Conservation (phyloP, 2,113 vertebrate genomes). For the Elgaria multicarinata region DNA sequence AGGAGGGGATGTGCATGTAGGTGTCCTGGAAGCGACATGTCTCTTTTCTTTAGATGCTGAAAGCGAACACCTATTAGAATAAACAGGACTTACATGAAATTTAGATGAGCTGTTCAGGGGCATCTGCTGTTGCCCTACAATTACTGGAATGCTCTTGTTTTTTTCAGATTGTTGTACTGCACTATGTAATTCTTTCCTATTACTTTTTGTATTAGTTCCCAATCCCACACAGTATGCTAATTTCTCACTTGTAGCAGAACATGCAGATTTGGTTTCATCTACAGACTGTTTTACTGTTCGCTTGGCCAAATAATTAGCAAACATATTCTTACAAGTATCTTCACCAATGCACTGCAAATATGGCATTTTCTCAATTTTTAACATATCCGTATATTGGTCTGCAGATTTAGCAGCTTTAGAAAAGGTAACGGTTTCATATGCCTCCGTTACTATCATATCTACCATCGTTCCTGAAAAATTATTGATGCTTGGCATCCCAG, state of each 20-base stretch:
- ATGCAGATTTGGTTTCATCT: constrained; percentile 69
- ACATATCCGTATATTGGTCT: constrained; percentile 79
- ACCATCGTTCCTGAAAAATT: constrained; percentile 89
- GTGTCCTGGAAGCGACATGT: constrained; percentile 28
- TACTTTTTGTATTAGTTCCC: background rate
- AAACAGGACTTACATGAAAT: constrained; percentile 57
- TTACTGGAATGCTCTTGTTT: constrained; percentile 56
- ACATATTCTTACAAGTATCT: constrained; percentile 60
- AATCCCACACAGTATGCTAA: constrained; percentile 29
- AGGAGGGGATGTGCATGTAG: constrained; percentile 39
- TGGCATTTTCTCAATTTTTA: constrained; percentile 72
- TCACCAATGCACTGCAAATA: constrained; percentile 51
- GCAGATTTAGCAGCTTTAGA: constrained; percentile 81
- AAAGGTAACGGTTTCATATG: constrained; percentile 86
- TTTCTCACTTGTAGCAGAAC: constrained; percentile 50
- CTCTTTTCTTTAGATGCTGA: constrained; percentile 67
- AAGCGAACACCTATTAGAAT: constrained; percentile 50
- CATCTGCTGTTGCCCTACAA: constrained; percentile 67
- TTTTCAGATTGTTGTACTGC: constrained; percentile 49
- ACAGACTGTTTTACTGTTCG: constrained; percentile 72
- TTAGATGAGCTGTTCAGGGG: constrained; percentile 62
- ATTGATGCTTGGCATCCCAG: constrained; percentile 70
- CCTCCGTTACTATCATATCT: constrained; percentile 88
- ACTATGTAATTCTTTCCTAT: constrained; percentile 27
- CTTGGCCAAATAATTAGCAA: constrained; percentile 72